These are phyloP conservation scores for Arvicanthis niloticus DNA, from an alignment of 2,113 vertebrate species.

Conservation along the genomic window DNA sequence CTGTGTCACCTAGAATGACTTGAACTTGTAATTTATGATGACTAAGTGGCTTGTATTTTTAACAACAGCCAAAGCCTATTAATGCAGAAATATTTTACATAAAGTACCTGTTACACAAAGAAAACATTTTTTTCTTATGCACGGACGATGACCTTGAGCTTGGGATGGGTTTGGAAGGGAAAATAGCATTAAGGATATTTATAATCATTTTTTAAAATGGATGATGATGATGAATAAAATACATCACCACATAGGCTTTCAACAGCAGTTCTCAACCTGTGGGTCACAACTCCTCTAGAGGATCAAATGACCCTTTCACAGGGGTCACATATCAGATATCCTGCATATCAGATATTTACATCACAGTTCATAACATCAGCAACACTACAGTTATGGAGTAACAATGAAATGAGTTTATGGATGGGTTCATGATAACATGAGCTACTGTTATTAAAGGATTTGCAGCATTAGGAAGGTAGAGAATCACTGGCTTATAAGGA, in stretches of 20 bases:
- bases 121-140: neutral
- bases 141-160: neutral
- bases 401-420: neutral
- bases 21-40: neutral
- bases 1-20: neutral
- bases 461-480: neutral
- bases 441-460: neutral
- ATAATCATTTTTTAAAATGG: neutral
- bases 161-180: fast-evolving
- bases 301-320: neutral
- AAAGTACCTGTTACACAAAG: neutral
- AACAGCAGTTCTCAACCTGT: neutral
- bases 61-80: neutral
- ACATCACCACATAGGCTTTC: neutral
- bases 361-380: neutral
- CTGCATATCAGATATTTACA: neutral
- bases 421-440: neutral
- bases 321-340: neutral
- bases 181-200: neutral
- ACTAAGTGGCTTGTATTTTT: neutral
- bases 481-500: neutral
- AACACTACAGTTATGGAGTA: neutral
- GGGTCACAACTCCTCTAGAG: neutral
- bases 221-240: neutral
- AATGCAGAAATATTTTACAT: neutral